Evolutionary conservation across 2,113 vertebrate genomes (phyloP).

Genomic region (Anolis sagrei): DNA sequence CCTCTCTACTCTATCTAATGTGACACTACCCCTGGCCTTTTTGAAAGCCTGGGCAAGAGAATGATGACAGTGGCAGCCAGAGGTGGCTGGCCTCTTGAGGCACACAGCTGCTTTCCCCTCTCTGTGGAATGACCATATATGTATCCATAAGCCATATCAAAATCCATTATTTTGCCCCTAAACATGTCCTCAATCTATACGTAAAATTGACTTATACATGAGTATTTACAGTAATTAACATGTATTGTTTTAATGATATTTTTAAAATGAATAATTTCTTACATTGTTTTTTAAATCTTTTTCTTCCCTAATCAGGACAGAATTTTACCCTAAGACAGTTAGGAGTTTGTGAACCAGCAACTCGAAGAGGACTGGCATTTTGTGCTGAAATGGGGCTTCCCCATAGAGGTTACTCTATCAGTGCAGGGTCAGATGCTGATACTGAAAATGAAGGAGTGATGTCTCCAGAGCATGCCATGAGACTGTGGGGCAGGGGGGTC

Average conservation of each 20-base stretch:
- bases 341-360: slow-evolving; percentile 92
- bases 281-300: slow-evolving; percentile 73
- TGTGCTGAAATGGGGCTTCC: slow-evolving; percentile 96
- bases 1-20: no score
- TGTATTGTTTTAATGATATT: slow-evolving; percentile 61
- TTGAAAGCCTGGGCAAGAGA: no score
- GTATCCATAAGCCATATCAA: no score
- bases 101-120: no score
- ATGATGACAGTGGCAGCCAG: no score
- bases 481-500: slow-evolving; percentile 93
- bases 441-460: slow-evolving; percentile 92
- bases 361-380: slow-evolving; percentile 92
- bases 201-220: no score
- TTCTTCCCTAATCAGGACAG: slow-evolving; percentile 88
- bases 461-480: slow-evolving; percentile 94
- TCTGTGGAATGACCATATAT: no score
- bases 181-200: no score
- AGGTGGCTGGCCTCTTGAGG: no score
- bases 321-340: slow-evolving; percentile 98
- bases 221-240: slow-evolving; percentile 19
- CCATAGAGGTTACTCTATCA: slow-evolving; percentile 93
- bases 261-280: slow-evolving; percentile 58
- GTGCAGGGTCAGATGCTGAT: slow-evolving; percentile 89
- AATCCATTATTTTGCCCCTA: no score
- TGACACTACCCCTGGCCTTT: no score